Conservation (phyloP, 1,140 invertebrate species). For the Brachionus sp. region DNA sequence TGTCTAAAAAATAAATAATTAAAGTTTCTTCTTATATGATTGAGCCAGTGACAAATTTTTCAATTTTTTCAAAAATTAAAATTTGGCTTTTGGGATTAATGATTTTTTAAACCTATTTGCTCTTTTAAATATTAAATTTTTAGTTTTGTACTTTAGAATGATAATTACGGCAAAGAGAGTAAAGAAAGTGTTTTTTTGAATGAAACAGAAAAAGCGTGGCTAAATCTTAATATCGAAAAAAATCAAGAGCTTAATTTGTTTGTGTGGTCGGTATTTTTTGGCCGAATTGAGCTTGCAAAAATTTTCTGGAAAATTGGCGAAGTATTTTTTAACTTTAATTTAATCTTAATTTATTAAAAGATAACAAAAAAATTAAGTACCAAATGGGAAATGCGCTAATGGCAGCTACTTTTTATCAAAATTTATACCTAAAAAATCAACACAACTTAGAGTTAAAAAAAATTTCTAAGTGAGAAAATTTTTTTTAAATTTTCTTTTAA, state of each 20-base stretch:
- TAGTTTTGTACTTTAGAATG: not conserved
- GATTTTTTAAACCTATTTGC: not conserved
- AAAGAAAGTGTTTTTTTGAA: not conserved
- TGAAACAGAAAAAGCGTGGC: not conserved
- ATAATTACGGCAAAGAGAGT: not conserved
- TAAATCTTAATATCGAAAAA: conserved; percentile 46
- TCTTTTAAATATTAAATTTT: not conserved
- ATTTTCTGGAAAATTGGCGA: conserved; percentile 54
- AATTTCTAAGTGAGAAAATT: conserved; percentile 46
- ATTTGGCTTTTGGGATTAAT: not conserved
- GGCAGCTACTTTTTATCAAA: conserved; percentile 46
- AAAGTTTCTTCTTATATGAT: no score
- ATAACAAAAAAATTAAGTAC: conserved; percentile 31
- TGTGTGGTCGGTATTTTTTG: conserved; percentile 56
- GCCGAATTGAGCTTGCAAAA: conserved; percentile 52
- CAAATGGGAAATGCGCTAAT: conserved; percentile 52
- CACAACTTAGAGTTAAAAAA: conserved; percentile 49
- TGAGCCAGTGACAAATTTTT: no score
- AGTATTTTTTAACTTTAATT: conserved; percentile 48
- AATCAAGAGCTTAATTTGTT: conserved; percentile 54
- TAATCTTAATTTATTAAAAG: conserved; percentile 49
- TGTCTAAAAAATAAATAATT: no score
- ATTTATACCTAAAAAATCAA: conserved; percentile 45
- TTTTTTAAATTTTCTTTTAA: conserved; percentile 12
- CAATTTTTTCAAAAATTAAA: not conserved